Base-by-base conservation (phyloP, 2,113 vertebrate species). In the Lates calcarifer region DNA sequence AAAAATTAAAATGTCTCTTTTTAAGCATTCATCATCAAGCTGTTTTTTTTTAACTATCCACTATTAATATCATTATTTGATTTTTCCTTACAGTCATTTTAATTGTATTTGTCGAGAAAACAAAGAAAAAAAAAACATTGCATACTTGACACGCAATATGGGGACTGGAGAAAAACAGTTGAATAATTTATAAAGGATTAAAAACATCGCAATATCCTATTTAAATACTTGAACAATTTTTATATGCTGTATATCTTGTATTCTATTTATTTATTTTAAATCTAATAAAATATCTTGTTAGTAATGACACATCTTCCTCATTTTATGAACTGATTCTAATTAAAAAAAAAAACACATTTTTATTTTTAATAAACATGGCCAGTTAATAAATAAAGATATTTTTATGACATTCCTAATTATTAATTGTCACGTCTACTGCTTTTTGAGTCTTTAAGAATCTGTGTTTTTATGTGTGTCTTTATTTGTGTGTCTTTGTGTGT, bases 391-490 rank as follows among this genome's bases (percentile, higher is more conserved):
- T 68, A 60, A 66, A 13, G 29, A n/a, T 0, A 35, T 47, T 58
- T 79, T 33, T 60, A 73, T 79, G 69, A 63, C 2, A 61, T 56
- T 60, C 17, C 2, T 47, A 35, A 82, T 61, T 47, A 67, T 80
- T 61, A 62, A 79, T 57, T 60, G 14, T 72, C 49, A 35, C 79
- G 24, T 79, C 53, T 55, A 26, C 31, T n/a, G 18, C 22, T 61
- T 47, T 87, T 81, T 49, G 4, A 75, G 66, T 60, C 12, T 70
- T 24, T 17, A 29, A 33, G 8, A 11, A 24, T 35, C 10, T 62
- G n/a, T n/a, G n/a, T n/a, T 20, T 81, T 22, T 62, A 11, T 56
- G 18, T 56, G 6, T 53, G 24, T 70, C 14, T 69, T 2, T 78
- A 7, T 67, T 24, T 57, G 17, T 67, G 14, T 73, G 33, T 66